Conservation (phyloP, 2,888 invertebrate species). For the Bibio marci region DNA sequence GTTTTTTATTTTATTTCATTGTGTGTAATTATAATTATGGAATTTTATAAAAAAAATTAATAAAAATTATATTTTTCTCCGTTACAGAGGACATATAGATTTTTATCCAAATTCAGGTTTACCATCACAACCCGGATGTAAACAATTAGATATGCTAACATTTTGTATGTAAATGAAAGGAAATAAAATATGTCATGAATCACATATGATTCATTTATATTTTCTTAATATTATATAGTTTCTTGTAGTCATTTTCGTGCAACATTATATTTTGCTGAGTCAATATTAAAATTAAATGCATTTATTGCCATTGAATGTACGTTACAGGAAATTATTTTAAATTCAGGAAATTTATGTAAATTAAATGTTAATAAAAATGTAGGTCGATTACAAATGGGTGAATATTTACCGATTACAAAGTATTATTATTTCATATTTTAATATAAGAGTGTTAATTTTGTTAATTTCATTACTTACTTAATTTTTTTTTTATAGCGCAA, state of each 20-base stretch:
- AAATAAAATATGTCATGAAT: too few relatives aligned
- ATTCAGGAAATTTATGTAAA: conserved; percentile 3
- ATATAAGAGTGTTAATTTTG: conserved; percentile 1
- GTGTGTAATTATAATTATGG: too few relatives aligned
- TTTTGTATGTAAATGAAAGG: conserved; percentile 21
- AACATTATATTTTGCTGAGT: conserved; percentile 23
- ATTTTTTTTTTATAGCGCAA: conserved; percentile 14
- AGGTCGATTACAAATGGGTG: conserved; percentile 27
- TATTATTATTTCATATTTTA: conserved; percentile 8
- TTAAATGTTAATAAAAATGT: conserved; percentile 3
- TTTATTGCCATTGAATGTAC: conserved; percentile 22
- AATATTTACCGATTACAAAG: conserved; percentile 18
- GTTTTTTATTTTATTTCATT: too few relatives aligned
- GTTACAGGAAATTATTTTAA: conserved; percentile 7
- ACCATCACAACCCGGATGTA: conserved; percentile 24
- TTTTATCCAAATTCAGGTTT: conserved; percentile 26
- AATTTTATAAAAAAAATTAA: background rate
- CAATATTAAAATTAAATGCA: conserved; percentile 19
- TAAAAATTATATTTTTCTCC: background rate
- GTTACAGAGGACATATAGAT: conserved; percentile 19
- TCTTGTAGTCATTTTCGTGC: conserved; percentile 27
- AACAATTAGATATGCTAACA: conserved; percentile 15
- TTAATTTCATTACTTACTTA: background rate
- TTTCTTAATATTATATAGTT: too few relatives aligned
- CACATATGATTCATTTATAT: too few relatives aligned